Evolutionary conservation across 2,113 vertebrate species (phyloP).

Genomic region (Sander lucioperca): DNA sequence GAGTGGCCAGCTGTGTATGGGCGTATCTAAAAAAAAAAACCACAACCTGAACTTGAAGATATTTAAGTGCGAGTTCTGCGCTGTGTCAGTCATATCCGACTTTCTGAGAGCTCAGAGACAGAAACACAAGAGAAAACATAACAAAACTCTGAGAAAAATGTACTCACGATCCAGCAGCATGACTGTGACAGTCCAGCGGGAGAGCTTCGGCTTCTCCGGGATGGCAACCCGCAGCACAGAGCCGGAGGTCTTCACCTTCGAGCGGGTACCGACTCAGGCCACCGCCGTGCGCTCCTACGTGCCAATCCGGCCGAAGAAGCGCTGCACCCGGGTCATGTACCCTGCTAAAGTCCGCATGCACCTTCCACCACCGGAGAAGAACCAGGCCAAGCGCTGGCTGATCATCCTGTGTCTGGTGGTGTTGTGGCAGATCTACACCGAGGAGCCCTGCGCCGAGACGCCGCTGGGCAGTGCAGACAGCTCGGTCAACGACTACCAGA

Average conservation of each 20-base stretch:
- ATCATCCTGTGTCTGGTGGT: constrained; percentile 83
- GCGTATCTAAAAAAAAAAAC: constrained; percentile 29
- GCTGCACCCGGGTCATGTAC: constrained; percentile 84
- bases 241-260: constrained; percentile 86
- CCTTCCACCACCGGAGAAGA: constrained; percentile 83
- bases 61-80: constrained; percentile 31
- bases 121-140: not conserved
- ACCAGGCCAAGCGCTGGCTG: constrained; percentile 83
- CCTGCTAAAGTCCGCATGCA: constrained; percentile 85
- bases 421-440: constrained; percentile 86
- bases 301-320: constrained; percentile 73
- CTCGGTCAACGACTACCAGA: constrained; percentile 55
- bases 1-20: constrained; percentile 15
- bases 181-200: constrained; percentile 58
- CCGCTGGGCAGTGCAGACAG: constrained; percentile 17
- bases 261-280: constrained; percentile 67
- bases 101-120: not conserved
- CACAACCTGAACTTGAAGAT: constrained; percentile 14
- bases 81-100: accelerated
- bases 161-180: constrained; percentile 69
- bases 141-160: constrained; percentile 43
- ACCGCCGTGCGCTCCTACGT: constrained; percentile 64
- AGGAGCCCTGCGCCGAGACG: constrained; percentile 74
- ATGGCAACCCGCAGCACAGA: constrained; percentile 74
- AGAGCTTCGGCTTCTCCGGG: constrained; percentile 49